Conservation (phyloP, 2,797 vertebrate genomes). For the Avahi laniger region DNA sequence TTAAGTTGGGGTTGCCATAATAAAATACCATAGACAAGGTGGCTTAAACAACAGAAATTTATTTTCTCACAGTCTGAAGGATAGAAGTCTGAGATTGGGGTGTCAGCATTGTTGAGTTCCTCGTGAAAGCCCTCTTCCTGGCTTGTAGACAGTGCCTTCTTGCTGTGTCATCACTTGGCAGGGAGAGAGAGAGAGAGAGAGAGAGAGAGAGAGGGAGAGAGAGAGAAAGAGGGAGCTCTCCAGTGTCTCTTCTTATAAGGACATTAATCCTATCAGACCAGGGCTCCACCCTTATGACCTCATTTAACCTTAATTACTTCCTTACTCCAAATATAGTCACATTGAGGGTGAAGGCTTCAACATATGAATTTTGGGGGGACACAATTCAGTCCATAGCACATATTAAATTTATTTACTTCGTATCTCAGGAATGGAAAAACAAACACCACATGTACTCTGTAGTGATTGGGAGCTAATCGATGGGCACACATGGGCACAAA, state of each 20-base stretch:
- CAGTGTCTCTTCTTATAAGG: not conserved
- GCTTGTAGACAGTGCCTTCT: not conserved
- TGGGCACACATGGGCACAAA: too few relatives aligned
- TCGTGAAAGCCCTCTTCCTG: not conserved
- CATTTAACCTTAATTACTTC: not conserved
- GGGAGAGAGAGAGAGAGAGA: not conserved
- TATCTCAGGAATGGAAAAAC: too few relatives aligned
- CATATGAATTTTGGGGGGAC: not conserved
- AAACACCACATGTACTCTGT: too few relatives aligned
- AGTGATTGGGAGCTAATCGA: too few relatives aligned
- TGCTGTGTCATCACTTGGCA: not conserved
- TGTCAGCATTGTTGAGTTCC: not conserved
- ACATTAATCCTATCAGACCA: not conserved
- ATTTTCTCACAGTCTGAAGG: not conserved
- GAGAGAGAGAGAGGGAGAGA: not conserved
- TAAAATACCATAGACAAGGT: not conserved
- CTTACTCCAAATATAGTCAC: not conserved
- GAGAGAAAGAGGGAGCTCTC: not conserved
- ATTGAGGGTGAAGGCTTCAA: not conserved
- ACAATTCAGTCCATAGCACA: not conserved
- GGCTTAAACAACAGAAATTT: not conserved
- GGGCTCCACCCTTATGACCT: not conserved
- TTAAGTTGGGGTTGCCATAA: not conserved
- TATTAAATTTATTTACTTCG: not conserved
- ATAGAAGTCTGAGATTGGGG: not conserved